phyloP scores from a whole-genome alignment of 2,113 vertebrate species.

The Shinisaurus crocodilurus region DNA sequence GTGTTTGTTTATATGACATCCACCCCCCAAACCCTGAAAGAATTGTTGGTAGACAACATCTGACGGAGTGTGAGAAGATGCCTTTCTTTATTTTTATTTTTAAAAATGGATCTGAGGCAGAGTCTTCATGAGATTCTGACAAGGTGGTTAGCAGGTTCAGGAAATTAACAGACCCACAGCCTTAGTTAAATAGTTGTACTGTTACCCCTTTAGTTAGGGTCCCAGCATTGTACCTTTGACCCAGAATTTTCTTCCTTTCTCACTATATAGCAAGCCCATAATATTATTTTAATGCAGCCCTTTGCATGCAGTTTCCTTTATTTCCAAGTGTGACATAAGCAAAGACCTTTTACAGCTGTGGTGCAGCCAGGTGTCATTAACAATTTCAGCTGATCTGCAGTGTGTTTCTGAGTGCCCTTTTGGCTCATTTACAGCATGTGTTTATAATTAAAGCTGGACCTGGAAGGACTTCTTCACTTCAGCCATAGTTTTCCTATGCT shows the following conservation, averaged over 20 bases:
- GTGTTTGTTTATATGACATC: neutral
- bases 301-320: constrained; percentile 1
- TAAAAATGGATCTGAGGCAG: neutral
- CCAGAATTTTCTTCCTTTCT: constrained; percentile 8
- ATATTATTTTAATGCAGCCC: constrained; percentile 4
- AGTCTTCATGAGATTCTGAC: neutral
- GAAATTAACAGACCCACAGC: neutral
- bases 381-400: neutral
- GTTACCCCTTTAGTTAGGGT: neutral
- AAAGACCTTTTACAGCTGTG: neutral
- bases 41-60: neutral
- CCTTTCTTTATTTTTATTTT: no score
- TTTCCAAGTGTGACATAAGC: neutral
- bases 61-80: neutral
- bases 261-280: neutral
- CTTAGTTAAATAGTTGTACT: neutral
- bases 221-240: neutral
- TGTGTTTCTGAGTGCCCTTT: neutral
- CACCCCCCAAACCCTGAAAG: neutral
- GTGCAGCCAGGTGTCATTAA: neutral
- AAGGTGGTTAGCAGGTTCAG: neutral
- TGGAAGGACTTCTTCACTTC: neutral
- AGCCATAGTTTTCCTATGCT: neutral
- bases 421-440: neutral
- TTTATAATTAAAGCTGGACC: neutral